Evolutionary conservation across 2,113 vertebrate species (phyloP), one percentile per base, ranked within the genome.

Genomic region (Miniopterus natalensis): DNA sequence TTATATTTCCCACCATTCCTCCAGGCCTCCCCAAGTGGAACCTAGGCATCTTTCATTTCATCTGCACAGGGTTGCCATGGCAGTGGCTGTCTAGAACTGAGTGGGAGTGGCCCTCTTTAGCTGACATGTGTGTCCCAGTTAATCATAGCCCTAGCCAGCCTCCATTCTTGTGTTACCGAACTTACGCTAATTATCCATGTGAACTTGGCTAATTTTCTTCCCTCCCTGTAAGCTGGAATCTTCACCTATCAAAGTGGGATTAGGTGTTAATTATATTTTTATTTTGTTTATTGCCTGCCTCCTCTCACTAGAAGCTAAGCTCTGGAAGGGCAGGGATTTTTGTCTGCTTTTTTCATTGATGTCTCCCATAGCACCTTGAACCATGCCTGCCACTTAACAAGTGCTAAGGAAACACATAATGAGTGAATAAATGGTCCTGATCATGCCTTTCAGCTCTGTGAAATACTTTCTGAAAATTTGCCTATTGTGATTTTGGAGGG

Each of bases 381-480:
- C 51, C 29, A 20, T 1, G 29, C 15, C 27, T 88, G 65, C 21
- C 31, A 47, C 1, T 4, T 73, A 66, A 59, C 29, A 71, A 27
- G 27, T 88, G 53, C 29, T 70, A 45, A 87, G 7, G 51, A 90
- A 86, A 83, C 29, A 68, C 6, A 65, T 77, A 25, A 63, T 29
- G 81, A 53, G 51, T 59, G 68, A 90, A 53, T 40, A 78, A 21
- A 59, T 53, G 36, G 17, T 90, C 53, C 57, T 84, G 36, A 79
- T 68, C 29, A 49, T 40, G 14, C 40, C n/a, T 85, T 80, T 84
- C 36, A 42, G 36, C 40, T 86, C 4, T 74, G 3, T 47, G 70
- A 45, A 92, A 83, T 68, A 92, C 42, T 84, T 88, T 70, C 68
- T 65, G 70, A 59, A 89, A 78, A 80, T 80, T 14, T 42, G 4